Base-by-base conservation (phyloP, 2,888 invertebrate species). In the Leptinotarsa tumamoca region DNA sequence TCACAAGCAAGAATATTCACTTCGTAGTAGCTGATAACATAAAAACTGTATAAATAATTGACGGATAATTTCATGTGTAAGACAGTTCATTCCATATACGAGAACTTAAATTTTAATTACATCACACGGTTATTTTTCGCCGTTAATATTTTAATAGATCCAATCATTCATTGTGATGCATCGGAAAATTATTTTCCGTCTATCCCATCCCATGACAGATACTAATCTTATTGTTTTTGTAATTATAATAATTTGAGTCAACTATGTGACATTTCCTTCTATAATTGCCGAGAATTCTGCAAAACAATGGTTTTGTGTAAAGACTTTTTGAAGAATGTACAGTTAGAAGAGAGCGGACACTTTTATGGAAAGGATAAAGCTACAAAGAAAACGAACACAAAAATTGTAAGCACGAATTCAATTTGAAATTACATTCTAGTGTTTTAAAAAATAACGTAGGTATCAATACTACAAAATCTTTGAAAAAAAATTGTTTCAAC, bases 191-290 rank as follows among this genome's bases (percentile, higher is more conserved):
- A 23, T 43, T 50, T 69, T 56, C 56, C 4, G 43, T 14, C 33
- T 13, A 51, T 52, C 68, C 33, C 52, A 68, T 68, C 69, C 56
- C 56, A 69, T n/a, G 56, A 56, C 56, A 63, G 56, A 69, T 69
- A 69, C n/a, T 15, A 18, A 69, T 69, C 69, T 69, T 63, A n/a
- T 17, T 56, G 51, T 54, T 54, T 54, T 52, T 23, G 43, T 68
- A 52, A 69, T 69, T 69, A 56, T 5, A 58, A 56, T 69, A 69
- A 69, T 69, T 69, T 43, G 14, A 43, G 18, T 56, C 58, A 43
- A 69, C 69, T 56, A 56, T 69, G 69, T 58, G 69, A 69, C 69
- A 69, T 56, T 56, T 49, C 49, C 49, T n/a, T n/a, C 21, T 54
- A 68, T 52, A 52, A 51, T 54, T 52, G 54, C 17, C 33, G 27